Conservation (phyloP, 2,113 vertebrate genomes). For the Accipiter cooperii region DNA sequence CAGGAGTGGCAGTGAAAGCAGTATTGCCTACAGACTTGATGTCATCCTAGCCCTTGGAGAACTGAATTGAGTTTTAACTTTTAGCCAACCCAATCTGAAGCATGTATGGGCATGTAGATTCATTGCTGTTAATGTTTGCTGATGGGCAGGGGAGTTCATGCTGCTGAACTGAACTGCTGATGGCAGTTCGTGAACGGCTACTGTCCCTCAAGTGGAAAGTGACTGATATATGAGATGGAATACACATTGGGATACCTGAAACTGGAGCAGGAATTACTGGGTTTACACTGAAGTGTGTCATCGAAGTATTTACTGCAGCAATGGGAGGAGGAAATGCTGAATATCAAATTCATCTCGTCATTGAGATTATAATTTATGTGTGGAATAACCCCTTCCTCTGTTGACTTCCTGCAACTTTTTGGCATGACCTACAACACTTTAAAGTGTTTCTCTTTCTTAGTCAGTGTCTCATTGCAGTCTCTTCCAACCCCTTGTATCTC, state of each 20-base stretch:
- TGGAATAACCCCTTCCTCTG: background rate
- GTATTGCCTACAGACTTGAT: background rate
- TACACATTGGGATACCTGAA: background rate
- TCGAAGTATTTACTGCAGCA: background rate
- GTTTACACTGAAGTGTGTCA: background rate
- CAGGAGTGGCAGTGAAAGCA: background rate
- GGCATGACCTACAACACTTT: background rate
- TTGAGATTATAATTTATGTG: background rate
- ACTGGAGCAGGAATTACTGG: background rate
- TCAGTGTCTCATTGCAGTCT: background rate
- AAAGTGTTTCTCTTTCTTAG: background rate
- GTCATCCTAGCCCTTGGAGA: background rate
- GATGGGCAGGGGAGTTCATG: background rate
- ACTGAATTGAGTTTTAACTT: background rate
- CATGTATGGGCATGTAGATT: background rate
- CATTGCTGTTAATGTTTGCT: background rate
- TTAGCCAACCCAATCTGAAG: background rate
- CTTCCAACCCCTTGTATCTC: background rate
- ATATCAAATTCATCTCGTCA: background rate
- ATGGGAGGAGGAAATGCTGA: background rate
- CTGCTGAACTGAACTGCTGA: background rate
- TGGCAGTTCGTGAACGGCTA: background rate
- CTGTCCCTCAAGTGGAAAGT: background rate
- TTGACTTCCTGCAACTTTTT: background rate
- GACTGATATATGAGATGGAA: background rate